Evolutionary conservation across 1,140 invertebrate genomes (phyloP).

Genomic region (Hydropsyche tenuis): DNA sequence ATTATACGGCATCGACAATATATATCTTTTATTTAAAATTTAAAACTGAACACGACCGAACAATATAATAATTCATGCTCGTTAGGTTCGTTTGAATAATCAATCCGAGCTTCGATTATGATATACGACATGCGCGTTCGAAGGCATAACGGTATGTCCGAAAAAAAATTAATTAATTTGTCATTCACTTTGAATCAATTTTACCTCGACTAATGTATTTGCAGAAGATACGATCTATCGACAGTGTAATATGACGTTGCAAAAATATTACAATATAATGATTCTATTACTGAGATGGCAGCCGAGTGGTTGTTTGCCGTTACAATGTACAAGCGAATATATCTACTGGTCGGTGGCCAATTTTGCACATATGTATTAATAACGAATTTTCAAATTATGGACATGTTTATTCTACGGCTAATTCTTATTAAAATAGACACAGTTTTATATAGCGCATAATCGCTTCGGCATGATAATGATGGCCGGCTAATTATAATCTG

Average conservation of each 20-base stretch:
- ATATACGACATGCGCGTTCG: not conserved
- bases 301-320: too few relatives aligned
- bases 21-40: too few relatives aligned
- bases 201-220: slow-evolving; percentile 23
- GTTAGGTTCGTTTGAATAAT: slow-evolving; percentile 6
- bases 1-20: too few relatives aligned
- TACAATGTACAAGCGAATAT: too few relatives aligned
- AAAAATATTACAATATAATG: slow-evolving; percentile 26
- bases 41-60: not conserved
- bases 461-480: too few relatives aligned
- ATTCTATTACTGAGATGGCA: slow-evolving; percentile 36
- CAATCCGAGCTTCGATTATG: slow-evolving; percentile 5
- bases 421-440: too few relatives aligned
- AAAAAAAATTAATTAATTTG: slow-evolving; percentile 31
- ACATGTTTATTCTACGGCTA: too few relatives aligned
- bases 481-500: too few relatives aligned
- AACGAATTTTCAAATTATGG: too few relatives aligned
- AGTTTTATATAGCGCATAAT: too few relatives aligned
- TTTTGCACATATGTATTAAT: too few relatives aligned
- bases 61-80: slow-evolving; percentile 8
- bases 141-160: not conserved
- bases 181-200: slow-evolving; percentile 28
- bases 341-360: too few relatives aligned
- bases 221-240: slow-evolving; percentile 33
- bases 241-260: slow-evolving; percentile 27